phyloP scores from a whole-genome alignment of 2,797 vertebrate genomes.

The Sebastes glaucus region DNA sequence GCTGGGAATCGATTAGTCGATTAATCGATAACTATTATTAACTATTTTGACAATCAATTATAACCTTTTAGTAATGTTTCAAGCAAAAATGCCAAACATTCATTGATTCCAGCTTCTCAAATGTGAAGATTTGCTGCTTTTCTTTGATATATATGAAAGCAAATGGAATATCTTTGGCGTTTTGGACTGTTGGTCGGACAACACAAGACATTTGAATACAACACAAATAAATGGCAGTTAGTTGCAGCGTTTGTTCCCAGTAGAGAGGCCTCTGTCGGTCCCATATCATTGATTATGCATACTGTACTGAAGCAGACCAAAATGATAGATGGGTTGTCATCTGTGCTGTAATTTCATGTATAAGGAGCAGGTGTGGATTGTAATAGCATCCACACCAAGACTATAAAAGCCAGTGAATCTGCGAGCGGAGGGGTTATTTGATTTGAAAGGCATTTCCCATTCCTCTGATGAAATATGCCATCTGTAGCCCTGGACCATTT shows the following conservation, averaged over 20 bases:
- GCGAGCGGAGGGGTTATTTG: slow-evolving; percentile 8
- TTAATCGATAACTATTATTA: not conserved
- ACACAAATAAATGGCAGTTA: not conserved
- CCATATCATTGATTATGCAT: not conserved
- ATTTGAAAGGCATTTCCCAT: slow-evolving; percentile 37
- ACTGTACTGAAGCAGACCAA: not conserved
- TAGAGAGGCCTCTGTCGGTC: not conserved
- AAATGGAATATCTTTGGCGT: not conserved
- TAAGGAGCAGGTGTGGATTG: slow-evolving; percentile 63
- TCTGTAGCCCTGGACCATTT: slow-evolving; percentile 11
- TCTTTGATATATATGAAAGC: not conserved
- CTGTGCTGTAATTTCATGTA: slow-evolving; percentile 34
- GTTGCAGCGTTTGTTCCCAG: not conserved
- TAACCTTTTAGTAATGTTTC: too few species aligned
- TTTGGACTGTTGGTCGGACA: not conserved
- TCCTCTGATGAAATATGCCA: slow-evolving; percentile 45
- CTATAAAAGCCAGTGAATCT: slow-evolving; percentile 15
- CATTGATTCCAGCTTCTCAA: not conserved
- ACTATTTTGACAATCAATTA: not conserved
- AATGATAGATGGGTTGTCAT: slow-evolving; percentile 22
- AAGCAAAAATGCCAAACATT: not conserved
- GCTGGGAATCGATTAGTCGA: not conserved
- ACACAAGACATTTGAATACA: not conserved
- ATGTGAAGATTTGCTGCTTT: not conserved
- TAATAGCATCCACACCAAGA: slow-evolving; percentile 16